Percentiles rank a stretch among this genome's conserved stretches.
Conservation (phyloP, 2,888 invertebrate genomes). For the Hedychridium roseum region DNA sequence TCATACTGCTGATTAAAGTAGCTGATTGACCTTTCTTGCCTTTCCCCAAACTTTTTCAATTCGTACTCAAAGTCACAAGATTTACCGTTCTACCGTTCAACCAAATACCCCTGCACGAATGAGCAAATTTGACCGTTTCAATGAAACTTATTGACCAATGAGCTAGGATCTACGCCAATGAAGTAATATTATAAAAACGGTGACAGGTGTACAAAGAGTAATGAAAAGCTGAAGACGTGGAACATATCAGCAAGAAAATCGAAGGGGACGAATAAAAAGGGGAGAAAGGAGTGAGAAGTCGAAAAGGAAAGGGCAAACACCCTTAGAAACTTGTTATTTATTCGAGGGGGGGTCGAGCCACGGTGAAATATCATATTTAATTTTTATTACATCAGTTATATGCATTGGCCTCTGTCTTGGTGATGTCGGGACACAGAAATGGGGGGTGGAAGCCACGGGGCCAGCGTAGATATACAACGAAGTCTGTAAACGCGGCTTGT, state of each 20-base stretch:
- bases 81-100: too few relatives aligned
- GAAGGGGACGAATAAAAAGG: slow-evolving; percentile 11
- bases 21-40: too few relatives aligned
- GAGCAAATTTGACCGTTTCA: too few relatives aligned
- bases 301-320: background rate
- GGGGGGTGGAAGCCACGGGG: slow-evolving; percentile 17
- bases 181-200: too few relatives aligned
- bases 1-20: too few relatives aligned
- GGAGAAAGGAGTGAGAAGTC: background rate
- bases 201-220: too few relatives aligned
- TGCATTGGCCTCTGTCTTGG: slow-evolving; percentile 38
- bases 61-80: too few relatives aligned
- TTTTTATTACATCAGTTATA: slow-evolving; percentile 59
- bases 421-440: background rate
- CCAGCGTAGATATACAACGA: slow-evolving; percentile 42
- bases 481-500: slow-evolving; percentile 52
- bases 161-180: too few relatives aligned
- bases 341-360: slow-evolving; percentile 32
- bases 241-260: background rate
- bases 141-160: too few relatives aligned
- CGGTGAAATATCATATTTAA: slow-evolving; percentile 60
- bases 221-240: background rate
- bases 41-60: too few relatives aligned
- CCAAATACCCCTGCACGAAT: too few relatives aligned
- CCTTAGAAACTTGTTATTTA: slow-evolving; percentile 49